These are phyloP conservation scores for Aegotheles bennettii DNA, from an alignment of 2,113 vertebrate genomes.

Conservation along the genomic window DNA sequence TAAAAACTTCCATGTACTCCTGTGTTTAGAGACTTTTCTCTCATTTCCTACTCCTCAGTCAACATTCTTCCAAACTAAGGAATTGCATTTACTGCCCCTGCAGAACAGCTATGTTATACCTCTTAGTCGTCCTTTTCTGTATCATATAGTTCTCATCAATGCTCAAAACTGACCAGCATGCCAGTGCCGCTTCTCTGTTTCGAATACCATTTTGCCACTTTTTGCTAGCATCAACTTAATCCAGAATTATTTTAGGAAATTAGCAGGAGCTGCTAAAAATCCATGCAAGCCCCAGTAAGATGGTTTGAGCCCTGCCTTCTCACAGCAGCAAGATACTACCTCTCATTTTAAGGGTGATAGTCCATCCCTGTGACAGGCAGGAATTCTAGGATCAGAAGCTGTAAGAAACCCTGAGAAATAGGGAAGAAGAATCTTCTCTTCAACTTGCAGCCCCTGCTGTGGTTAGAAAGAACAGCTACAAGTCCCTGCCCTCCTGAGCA, in stretches of 20 bases:
- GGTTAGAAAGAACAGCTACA: not conserved
- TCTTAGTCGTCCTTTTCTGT: not conserved
- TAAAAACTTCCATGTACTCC: not conserved
- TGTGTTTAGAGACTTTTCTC: not conserved
- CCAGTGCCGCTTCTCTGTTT: not conserved
- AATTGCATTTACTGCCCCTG: not conserved
- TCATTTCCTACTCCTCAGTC: not conserved
- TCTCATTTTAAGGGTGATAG: not conserved
- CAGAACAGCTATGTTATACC: not conserved
- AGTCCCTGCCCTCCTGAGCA: not conserved
- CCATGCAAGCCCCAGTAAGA: not conserved
- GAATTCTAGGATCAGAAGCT: not conserved
- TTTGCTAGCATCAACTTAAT: not conserved
- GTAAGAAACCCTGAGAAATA: not conserved
- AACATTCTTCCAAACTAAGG: not conserved
- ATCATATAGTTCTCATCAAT: not conserved
- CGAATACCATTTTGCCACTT: not conserved
- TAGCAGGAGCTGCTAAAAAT: not conserved
- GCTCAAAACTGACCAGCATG: not conserved
- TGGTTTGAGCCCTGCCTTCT: not conserved
- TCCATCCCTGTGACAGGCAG: not conserved
- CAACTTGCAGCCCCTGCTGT: not conserved
- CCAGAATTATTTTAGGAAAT: not conserved
- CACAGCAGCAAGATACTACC: not conserved
- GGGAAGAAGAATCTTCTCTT: not conserved